Conservation (phyloP, 2,113 vertebrate genomes). For the Fregata magnificens region DNA sequence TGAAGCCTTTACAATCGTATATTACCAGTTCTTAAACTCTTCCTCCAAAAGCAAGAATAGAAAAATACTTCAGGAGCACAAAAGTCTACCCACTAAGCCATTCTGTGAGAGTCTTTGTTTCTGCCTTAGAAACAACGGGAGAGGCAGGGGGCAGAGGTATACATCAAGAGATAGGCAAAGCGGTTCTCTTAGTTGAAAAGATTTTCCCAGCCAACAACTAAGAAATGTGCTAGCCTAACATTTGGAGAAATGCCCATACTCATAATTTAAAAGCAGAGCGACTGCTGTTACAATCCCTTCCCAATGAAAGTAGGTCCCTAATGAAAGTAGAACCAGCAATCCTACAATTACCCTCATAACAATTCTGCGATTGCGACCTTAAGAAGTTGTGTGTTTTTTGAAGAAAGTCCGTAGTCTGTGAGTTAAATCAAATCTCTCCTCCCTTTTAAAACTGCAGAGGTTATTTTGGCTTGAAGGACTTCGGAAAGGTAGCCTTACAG, state of each 20-base stretch:
- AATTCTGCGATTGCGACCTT: background rate
- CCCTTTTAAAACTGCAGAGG: background rate
- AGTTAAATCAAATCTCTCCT: background rate
- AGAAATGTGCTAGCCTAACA: background rate
- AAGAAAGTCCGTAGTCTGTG: fast-evolving
- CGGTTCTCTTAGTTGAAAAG: background rate
- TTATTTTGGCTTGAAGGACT: background rate
- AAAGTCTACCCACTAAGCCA: background rate
- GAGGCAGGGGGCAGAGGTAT: background rate
- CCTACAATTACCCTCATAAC: background rate
- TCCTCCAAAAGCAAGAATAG: background rate
- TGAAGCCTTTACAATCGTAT: background rate
- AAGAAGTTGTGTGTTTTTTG: background rate
- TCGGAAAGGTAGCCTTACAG: background rate
- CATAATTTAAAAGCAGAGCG: background rate
- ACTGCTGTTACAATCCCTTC: background rate
- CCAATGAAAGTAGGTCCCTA: too few species aligned
- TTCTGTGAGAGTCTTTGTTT: background rate
- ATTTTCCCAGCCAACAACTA: background rate
- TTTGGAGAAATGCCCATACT: background rate
- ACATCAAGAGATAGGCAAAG: background rate
- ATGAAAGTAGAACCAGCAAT: background rate
- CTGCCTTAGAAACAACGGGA: fast-evolving
- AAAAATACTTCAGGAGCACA: background rate
- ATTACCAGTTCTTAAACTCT: background rate